These are phyloP conservation scores for Pitangus sulphuratus DNA, from an alignment of 2,797 vertebrate genomes.

Conservation along the genomic window DNA sequence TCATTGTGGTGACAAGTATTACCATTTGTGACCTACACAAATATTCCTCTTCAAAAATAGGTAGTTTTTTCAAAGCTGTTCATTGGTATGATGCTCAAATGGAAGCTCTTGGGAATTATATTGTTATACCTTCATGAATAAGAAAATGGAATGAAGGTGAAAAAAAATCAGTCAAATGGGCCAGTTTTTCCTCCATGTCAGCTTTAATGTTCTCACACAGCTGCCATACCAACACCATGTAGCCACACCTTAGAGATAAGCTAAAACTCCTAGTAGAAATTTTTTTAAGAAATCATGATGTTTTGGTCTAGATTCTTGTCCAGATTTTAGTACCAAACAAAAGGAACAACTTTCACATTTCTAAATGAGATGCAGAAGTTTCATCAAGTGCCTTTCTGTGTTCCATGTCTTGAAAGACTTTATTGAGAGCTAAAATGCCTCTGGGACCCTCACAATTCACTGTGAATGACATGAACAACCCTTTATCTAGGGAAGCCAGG, in stretches of 20 bases:
- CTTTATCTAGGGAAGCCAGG: background rate
- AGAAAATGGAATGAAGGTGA: background rate
- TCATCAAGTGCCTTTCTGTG: background rate
- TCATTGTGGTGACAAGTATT: background rate
- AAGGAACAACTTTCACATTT: background rate
- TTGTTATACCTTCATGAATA: background rate
- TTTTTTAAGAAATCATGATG: background rate
- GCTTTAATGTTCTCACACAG: background rate
- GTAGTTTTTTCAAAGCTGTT: background rate
- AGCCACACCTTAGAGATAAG: background rate
- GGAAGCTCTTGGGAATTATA: background rate
- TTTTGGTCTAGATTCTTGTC: background rate
- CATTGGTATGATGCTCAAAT: background rate
- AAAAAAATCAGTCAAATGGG: background rate
- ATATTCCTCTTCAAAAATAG: background rate
- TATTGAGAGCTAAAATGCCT: background rate
- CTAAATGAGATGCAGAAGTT: background rate
- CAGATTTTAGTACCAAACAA: background rate
- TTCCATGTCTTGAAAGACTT: background rate
- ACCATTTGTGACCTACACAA: background rate
- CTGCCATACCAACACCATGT: background rate
- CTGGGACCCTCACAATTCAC: background rate
- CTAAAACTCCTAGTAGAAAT: background rate
- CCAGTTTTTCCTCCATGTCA: background rate
- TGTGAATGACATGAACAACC: background rate